Percentiles rank a stretch among this genome's conserved stretches.
Conservation (phyloP, 2,888 invertebrate species). For the Diarsia mendica region DNA sequence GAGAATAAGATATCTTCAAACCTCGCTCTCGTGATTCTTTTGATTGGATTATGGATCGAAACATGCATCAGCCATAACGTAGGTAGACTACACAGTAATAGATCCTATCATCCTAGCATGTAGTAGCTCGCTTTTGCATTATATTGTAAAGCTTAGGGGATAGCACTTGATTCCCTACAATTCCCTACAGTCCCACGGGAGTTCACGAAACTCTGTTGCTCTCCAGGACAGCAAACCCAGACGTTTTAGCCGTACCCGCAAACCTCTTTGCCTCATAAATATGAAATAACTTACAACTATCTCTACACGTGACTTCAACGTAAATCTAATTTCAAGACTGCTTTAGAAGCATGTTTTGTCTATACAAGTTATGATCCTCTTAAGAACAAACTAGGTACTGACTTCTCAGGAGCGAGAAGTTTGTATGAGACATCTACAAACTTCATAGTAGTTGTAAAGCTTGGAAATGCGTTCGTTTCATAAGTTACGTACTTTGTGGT, state of each 20-base stretch:
- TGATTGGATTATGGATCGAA: not conserved
- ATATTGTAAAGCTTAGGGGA: not conserved
- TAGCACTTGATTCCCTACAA: not conserved
- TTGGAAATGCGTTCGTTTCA: constrained; percentile 10
- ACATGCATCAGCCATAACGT: not conserved
- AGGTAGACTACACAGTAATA: not conserved
- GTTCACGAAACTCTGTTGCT: not conserved
- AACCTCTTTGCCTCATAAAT: not conserved
- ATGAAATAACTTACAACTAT: constrained; percentile 8
- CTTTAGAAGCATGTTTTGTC: constrained; percentile 42
- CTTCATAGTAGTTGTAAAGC: constrained; percentile 4
- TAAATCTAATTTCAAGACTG: constrained; percentile 40
- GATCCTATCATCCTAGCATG: too few relatives aligned
- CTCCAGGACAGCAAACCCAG: not conserved
- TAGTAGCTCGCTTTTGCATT: not conserved
- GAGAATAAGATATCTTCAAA: too few relatives aligned
- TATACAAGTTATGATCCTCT: constrained; percentile 35
- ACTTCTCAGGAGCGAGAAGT: constrained; percentile 21
- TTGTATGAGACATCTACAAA: constrained; percentile 19
- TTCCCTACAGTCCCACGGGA: constrained; percentile 1
- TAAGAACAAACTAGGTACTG: constrained; percentile 37
- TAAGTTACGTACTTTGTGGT: not conserved
- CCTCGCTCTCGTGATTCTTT: not conserved
- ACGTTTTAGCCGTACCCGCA: not conserved
- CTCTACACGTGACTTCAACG: constrained; percentile 8